Evolutionary conservation across 2,113 vertebrate genomes (phyloP).

Genomic region (Probosciger aterrimus): DNA sequence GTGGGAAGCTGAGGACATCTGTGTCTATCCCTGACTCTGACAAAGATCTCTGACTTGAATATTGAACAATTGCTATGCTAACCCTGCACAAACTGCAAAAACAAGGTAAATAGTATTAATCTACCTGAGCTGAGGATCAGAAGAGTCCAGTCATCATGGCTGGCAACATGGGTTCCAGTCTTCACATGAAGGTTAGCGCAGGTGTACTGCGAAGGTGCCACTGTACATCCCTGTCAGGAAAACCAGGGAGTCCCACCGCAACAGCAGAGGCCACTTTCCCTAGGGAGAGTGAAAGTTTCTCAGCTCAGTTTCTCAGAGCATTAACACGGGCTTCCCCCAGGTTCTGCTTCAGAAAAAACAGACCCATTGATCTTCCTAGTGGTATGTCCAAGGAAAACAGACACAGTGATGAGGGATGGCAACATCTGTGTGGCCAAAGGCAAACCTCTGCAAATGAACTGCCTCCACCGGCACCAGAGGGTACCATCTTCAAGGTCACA

Average conservation of each 20-base stretch:
- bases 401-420: rapidly evolving
- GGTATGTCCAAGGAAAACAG: not conserved
- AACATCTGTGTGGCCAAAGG: not conserved
- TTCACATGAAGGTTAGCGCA: not conserved
- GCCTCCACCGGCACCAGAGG: rapidly evolving
- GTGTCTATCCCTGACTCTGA: not conserved
- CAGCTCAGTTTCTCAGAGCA: not conserved
- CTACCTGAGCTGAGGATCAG: not conserved
- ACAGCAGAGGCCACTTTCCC: not conserved
- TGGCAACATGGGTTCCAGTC: not conserved
- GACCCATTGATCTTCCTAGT: rapidly evolving
- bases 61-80: not conserved
- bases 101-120: not conserved
- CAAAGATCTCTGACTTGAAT: not conserved
- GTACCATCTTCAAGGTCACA: not conserved
- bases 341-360: not conserved
- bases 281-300: not conserved
- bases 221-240: not conserved
- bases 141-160: not conserved
- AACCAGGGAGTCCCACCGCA: not conserved
- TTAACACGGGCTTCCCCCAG: not conserved
- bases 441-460: not conserved
- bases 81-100: not conserved
- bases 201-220: not conserved
- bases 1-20: not conserved